Base-by-base conservation (phyloP, 2,888 invertebrate genomes). In the Dryococelus australis region DNA sequence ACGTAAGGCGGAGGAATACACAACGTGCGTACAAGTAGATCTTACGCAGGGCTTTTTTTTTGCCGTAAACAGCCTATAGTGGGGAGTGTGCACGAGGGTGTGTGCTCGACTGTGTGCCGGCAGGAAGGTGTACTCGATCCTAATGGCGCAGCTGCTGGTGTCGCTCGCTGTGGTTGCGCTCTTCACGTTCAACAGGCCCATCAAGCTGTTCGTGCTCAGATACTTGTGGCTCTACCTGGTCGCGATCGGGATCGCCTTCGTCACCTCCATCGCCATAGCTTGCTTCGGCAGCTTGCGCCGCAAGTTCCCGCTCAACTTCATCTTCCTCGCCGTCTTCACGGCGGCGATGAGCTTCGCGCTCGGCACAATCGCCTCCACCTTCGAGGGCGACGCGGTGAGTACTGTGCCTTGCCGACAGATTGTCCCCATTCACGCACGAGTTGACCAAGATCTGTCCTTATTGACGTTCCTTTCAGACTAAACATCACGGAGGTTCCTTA, bases 301-400 rank as follows among this genome's bases (percentile, higher is more conserved):
- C 85, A 96, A 95, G 89, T 94, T 96, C 47, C 99, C 99, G 0
- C 94, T 95, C 92, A 99, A 99, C 93, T 96, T 97, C 92, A 96
- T 99, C 89, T 96, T 98, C 92, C 94, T 99, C 86, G 94, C 94
- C n/a, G 91, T 98, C 16, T 99, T 99, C 92, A 98, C 98, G 0
- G 81, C 96, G 0, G 97, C 97, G 0, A 96, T 97, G 93, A 95
- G 96, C 87, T 97, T 98, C 92, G 92, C 98, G 88, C 93, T 99
- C 85, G 98, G 96, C 0, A 93, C 95, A 83, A 93, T 95, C 1
- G 94, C 97, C 16, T 95, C 96, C 80, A 93, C 93, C 12, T 96
- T 95, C 91, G 89, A 94, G 0, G 93, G 94, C 0, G 92, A 94
- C n/a, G 95, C 95, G 92, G 96, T 97, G 83, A 92, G 93, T 92